Evolutionary conservation across 2,113 vertebrate species (phyloP), one percentile per base, ranked within the genome.

Genomic region (Egretta garzetta): DNA sequence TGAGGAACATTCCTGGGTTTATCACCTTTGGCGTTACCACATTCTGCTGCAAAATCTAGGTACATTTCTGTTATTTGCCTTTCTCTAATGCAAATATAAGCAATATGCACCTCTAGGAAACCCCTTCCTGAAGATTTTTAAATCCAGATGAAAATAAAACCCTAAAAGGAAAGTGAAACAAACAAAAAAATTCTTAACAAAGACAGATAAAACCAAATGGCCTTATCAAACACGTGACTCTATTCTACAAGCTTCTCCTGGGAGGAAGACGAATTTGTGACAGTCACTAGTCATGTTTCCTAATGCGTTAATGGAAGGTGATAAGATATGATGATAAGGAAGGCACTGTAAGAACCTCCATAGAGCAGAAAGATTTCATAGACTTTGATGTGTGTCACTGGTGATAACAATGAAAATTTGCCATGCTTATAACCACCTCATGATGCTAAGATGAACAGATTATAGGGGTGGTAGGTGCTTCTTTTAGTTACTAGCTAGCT

Each of bases 311-410:
- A 53, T 88, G 76, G 80, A 94, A 91, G 26, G 88, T 81, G 93
- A 80, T 80, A 96, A 88, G 88, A 90, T 83, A 86, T 33, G 76
- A 92, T 86, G 93, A 95, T 91, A 90, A 86, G 50, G 80, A 86
- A 43, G 93, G 56, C 59, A 43, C 39, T 19, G 52, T 75, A 89
- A 94, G 83, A 89, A 81, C 52, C 60, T 94, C 83, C 56, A 41
- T 5, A 75, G 47, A 91, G 83, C 89, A 91, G 55, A 74, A 94
- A 86, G 77, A 95, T 80, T 95, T 96, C 85, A 84, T 82, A 88
- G 83, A 86, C 85, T 94, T 56, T 96, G 87, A 93, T 86, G 66
- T 63, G 79, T 91, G 95, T 91, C 85, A 84, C 55, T 79, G 72
- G 72, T 80, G 74, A 96, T 88, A 90, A 96, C 58, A 81, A 95